Conservation (phyloP, 2,888 invertebrate genomes). For the Selenia dentaria region DNA sequence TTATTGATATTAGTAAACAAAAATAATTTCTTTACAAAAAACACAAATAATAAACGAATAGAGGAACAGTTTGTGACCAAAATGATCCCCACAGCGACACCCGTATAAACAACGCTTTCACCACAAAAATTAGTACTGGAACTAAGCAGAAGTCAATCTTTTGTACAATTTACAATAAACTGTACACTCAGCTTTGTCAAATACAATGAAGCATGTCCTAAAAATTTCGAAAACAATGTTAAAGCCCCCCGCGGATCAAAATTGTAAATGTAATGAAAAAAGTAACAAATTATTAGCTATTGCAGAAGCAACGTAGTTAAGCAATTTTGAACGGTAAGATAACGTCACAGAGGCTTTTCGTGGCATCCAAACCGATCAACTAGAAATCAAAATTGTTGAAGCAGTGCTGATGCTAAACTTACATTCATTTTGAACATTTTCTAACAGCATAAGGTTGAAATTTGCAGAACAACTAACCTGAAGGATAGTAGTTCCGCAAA, state of each 20-base stretch:
- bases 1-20: constrained; percentile 11
- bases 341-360: constrained; percentile 11
- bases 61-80: constrained; percentile 40
- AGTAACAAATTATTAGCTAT: constrained; percentile 45
- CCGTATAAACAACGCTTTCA: constrained; percentile 55
- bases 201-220: constrained; percentile 64
- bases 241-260: constrained; percentile 62
- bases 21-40: constrained; percentile 21
- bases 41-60: constrained; percentile 20
- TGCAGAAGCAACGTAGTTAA: constrained; percentile 12
- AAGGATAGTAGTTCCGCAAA: constrained; percentile 45
- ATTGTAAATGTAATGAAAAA: constrained; percentile 66
- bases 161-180: constrained; percentile 61
- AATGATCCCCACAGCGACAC: constrained; percentile 50
- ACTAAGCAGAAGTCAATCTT: constrained; percentile 63
- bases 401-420: constrained; percentile 7
- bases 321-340: constrained; percentile 29
- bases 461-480: constrained; percentile 22
- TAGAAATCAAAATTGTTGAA: constrained; percentile 27
- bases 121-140: constrained; percentile 61
- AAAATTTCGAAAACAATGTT: constrained; percentile 65
- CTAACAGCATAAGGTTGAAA: constrained; percentile 36
- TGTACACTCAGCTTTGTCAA: constrained; percentile 56
- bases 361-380: constrained; percentile 17
- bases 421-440: constrained; percentile 17